Conservation (phyloP, 2,797 vertebrate genomes). For the Brachyrhaphis roseni region DNA sequence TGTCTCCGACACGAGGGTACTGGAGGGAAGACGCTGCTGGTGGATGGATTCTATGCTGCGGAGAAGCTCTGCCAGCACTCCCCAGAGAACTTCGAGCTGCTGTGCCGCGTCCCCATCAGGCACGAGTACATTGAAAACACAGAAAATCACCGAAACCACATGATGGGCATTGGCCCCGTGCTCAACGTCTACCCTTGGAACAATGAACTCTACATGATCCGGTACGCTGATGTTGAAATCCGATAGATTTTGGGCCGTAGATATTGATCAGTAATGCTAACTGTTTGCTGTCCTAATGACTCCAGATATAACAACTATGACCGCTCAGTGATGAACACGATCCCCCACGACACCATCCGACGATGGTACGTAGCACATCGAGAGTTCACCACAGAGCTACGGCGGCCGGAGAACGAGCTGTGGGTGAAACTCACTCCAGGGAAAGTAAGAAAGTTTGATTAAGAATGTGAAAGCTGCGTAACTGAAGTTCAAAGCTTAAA, state of each 20-base stretch:
- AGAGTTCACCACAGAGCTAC: constrained; percentile 85
- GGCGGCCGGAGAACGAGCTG: constrained; percentile 89
- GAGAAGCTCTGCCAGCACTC: constrained; percentile 80
- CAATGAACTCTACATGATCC: constrained; percentile 91
- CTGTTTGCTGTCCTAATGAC: neutral
- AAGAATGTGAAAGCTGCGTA: neutral
- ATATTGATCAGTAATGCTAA: neutral
- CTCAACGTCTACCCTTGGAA: constrained; percentile 93
- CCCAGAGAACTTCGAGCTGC: constrained; percentile 86
- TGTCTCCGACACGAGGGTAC: constrained; percentile 92
- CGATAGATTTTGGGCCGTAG: neutral
- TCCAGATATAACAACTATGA: constrained; percentile 96
- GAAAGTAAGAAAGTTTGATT: constrained; percentile 77
- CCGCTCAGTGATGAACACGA: constrained; percentile 87
- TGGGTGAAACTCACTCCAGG: constrained; percentile 95
- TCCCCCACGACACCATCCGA: constrained; percentile 84
- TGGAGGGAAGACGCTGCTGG: constrained; percentile 89
- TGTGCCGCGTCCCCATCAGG: constrained; percentile 84
- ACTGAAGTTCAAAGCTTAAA: neutral
- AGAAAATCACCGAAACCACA: constrained; percentile 85
- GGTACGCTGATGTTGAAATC: constrained; percentile 72
- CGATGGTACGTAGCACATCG: constrained; percentile 90
- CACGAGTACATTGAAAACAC: constrained; percentile 89
- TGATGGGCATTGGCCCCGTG: constrained; percentile 88
- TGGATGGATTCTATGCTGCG: constrained; percentile 92